Base-by-base conservation (phyloP, 2,888 invertebrate species). In the Carterocephalus palaemon region DNA sequence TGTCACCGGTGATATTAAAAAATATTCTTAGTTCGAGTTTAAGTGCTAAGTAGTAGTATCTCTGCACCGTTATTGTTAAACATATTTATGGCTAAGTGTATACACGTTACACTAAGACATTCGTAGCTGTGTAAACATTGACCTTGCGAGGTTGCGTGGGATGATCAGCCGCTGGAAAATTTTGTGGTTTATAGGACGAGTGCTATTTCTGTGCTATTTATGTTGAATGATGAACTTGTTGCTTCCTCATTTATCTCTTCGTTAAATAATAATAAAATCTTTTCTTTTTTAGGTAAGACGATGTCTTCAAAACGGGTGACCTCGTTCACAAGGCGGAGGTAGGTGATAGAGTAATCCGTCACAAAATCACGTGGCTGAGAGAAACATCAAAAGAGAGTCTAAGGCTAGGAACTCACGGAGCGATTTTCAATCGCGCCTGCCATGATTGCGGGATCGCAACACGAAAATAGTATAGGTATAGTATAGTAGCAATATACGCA, bases 211-310 rank as follows among this genome's bases (percentile, higher is more conserved):
- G 20, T 28, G 26, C 26, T 16, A 34, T 34, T 42, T 29, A 28
- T 38, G 12, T 31, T 17, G 17, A 6, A 13, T 17, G 29, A 39
- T 29, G 10, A 9, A 22, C 2, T 12, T 24, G 31, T 31, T 23
- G 13, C 8, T 28, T 31, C 16, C n/a, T 31, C n/a, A n/a, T 31
- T 36, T 36, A n/a, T 4, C 2, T 2, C 2, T 19, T 8, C 10
- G 8, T 29, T n/a, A n/a, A n/a, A 10, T 42, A 28, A 15, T 45
- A 24, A 38, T 26, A 39, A 16, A 15, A 4, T 5, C 8, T 62
- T 70, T 74, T 75, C 68, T 77, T 62, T 84, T 85, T 60, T 86
- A 85, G 85, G 85, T 85, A 85, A 84, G 83, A 68, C 77, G 76
- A 85, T 83, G 86, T 69, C 81, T 80, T 78, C 80, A 64, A 83